Evolutionary conservation across 2,888 invertebrate genomes (phyloP), one percentile per base, ranked within the genome.

Genomic region (Rotaria socialis): DNA sequence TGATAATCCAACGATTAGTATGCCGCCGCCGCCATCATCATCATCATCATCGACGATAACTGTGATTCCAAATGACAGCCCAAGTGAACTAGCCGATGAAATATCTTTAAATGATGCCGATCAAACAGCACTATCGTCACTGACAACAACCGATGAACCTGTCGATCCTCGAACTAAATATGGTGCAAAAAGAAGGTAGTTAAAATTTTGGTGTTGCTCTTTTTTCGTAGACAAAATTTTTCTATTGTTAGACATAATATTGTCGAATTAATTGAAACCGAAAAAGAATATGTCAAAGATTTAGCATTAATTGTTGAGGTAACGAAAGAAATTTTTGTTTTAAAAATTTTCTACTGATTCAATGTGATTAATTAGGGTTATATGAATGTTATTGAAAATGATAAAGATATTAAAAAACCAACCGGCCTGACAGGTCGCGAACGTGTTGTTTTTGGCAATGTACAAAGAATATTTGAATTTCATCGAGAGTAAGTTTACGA

Each of bases 401-500:
- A 80, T 80, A 80, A 80, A 47, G 80, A 80, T 24, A n/a, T 80
- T 2, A 80, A 80, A n/a, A 80, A 80, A 14, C 80, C 80, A 47
- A 80, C 80, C 2, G 80, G 80, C 14, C 24, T 80, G 22, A 0
- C 0, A 2, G 80, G 80, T 2, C 96, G 96, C 90, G 95, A 96
- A 90, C 95, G 96, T 91, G 96, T 99, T 94, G 95, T 99, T 87
- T 99, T 99, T 91, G 97, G 97, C 86, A 99, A 99, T 92, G 94
- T 99, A 89, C 96, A 96, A 91, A 95, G 95, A 85, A 99, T 99
- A 88, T 96, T 95, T 91, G 96, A 97, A 90, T 99, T 97, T 95
- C 99, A 99, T 91, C 93, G 95, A 93, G 96, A 97, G 97, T 98
- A 92, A 94, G 90, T 88, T 24, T 22, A 41, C 2, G n/a, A n/a